Percentiles rank a stretch among this genome's conserved stretches.
These are phyloP conservation scores for Meloidogyne chitwoodi DNA, from an alignment of 1,140 invertebrate genomes.

Conservation along the genomic window DNA sequence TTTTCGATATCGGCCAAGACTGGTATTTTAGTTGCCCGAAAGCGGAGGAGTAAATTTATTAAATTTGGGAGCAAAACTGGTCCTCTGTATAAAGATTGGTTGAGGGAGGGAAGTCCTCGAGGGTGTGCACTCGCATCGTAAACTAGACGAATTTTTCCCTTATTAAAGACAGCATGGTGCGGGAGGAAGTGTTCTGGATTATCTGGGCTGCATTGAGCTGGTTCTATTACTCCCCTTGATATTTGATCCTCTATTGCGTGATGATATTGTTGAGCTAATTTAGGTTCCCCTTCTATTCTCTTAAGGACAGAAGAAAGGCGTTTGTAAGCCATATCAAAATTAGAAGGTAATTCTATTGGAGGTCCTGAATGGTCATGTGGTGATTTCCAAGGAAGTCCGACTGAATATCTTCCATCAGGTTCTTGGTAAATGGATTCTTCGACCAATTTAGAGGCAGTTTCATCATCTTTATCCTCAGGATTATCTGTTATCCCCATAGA, in stretches of 20 bases:
- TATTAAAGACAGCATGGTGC: conserved; percentile 8
- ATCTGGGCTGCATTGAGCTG: not conserved
- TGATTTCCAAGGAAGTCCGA: conserved; percentile 17
- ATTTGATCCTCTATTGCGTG: conserved; percentile 11
- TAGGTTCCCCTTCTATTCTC: not conserved
- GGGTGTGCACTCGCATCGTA: conserved; percentile 59
- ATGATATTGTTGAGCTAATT: conserved; percentile 14
- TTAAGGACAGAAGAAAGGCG: not conserved
- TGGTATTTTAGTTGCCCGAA: conserved; percentile 1
- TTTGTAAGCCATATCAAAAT: conserved; percentile 8
- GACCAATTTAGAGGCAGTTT: conserved; percentile 12
- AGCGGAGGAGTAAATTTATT: conserved; percentile 25
- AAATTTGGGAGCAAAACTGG: conserved; percentile 38
- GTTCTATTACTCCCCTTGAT: conserved; percentile 3
- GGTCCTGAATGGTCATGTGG: not conserved
- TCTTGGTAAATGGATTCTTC: conserved; percentile 10
- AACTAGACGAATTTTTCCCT: conserved; percentile 59
- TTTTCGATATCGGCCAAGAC: conserved; percentile 32
- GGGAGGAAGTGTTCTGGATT: conserved; percentile 14
- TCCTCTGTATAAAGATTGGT: conserved; percentile 51
- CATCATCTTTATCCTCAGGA: conserved; percentile 29
- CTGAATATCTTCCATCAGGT: conserved; percentile 11
- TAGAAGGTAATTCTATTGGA: conserved; percentile 1
- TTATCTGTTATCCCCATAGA: conserved; percentile 20
- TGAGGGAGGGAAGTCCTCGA: conserved; percentile 44